phyloP scores from a whole-genome alignment of 2,797 vertebrate species.

The Cynodonichthys magdalenae region DNA sequence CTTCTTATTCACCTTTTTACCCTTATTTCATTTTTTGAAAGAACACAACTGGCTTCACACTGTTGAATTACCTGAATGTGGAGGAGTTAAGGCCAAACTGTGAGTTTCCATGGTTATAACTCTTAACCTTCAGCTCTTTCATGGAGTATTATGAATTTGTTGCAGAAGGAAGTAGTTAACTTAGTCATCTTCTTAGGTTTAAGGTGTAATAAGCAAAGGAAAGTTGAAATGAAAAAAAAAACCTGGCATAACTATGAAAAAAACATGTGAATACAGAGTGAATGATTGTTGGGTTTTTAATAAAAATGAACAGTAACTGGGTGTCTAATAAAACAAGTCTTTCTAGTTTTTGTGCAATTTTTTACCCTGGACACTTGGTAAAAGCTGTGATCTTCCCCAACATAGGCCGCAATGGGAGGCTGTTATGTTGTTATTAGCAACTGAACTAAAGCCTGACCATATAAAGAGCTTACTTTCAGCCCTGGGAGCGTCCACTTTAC shows the following conservation, averaged over 20 bases:
- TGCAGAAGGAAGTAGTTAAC: constrained; percentile 28
- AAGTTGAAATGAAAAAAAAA: constrained; percentile 9
- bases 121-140: constrained; percentile 52
- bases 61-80: constrained; percentile 65
- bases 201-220: constrained; percentile 18
- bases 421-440: constrained; percentile 75
- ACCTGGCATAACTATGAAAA: constrained; percentile 16
- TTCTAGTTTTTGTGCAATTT: constrained; percentile 38
- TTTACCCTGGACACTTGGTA: constrained; percentile 52
- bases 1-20: constrained; percentile 48
- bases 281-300: constrained; percentile 16
- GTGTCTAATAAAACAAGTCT: constrained; percentile 18
- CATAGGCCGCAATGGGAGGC: constrained; percentile 62
- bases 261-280: constrained; percentile 13
- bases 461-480: constrained; percentile 61
- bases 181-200: constrained; percentile 6
- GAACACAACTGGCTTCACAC: constrained; percentile 43
- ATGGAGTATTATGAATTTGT: constrained; percentile 25
- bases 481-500: constrained; percentile 62
- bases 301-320: constrained; percentile 16
- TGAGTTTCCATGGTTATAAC: constrained; percentile 72
- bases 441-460: constrained; percentile 72
- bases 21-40: constrained; percentile 43
- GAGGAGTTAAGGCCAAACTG: constrained; percentile 56
- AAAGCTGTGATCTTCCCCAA: constrained; percentile 58